These are phyloP conservation scores for Archips crataeganus DNA, from an alignment of 2,888 invertebrate species.

Conservation along the genomic window DNA sequence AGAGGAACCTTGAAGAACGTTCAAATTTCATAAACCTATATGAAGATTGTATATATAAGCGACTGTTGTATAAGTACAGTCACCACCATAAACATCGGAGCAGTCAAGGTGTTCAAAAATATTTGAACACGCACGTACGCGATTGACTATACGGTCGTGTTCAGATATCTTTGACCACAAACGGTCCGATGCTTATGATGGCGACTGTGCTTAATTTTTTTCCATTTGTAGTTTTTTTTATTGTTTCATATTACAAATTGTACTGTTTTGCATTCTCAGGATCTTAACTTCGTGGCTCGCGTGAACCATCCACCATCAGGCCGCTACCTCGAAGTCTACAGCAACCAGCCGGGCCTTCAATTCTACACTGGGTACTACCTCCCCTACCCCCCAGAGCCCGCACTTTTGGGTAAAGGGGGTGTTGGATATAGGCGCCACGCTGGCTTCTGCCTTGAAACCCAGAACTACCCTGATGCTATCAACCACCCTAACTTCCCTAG, in stretches of 20 bases:
- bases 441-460: conserved; percentile 29
- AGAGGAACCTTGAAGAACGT: background rate
- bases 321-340: conserved; percentile 91
- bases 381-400: conserved; percentile 80
- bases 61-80: no score
- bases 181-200: no score
- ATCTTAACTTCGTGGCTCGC: conserved; percentile 72
- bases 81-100: no score
- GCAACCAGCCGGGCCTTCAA: conserved; percentile 96
- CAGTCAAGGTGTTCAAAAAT: no score
- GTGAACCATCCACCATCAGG: conserved; percentile 89
- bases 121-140: no score
- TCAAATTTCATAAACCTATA: background rate
- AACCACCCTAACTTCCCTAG: conserved; percentile 11
- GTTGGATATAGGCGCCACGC: conserved; percentile 81
- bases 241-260: no score
- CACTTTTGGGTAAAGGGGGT: conserved; percentile 67
- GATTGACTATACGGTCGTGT: no score
- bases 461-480: conserved; percentile 28
- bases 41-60: no score
- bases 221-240: no score
- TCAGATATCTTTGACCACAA: no score
- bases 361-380: conserved; percentile 93
- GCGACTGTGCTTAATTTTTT: no score
- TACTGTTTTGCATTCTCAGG: conserved; percentile 51